A percentile compares a stretch with the other conserved stretches of the same genome.
Conservation (phyloP, 2,797 vertebrate species). For the Neomorphus geoffroyi region DNA sequence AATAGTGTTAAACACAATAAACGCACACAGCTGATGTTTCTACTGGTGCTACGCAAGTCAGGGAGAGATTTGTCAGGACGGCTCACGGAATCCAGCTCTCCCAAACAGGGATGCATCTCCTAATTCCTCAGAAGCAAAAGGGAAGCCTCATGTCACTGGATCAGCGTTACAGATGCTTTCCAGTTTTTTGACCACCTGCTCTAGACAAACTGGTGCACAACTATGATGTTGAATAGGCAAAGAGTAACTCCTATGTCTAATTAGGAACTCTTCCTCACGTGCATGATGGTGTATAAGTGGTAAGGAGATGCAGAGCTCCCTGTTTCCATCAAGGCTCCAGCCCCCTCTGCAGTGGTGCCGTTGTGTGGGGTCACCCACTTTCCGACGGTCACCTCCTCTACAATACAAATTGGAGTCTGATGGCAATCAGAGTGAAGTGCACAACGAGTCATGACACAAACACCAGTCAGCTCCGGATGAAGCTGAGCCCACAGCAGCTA, state of each 20-base stretch:
- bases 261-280: not conserved
- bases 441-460: not conserved
- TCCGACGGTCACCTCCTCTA: not conserved
- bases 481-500: not conserved
- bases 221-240: not conserved
- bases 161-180: no score
- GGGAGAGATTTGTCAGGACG: not conserved
- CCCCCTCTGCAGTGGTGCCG: not conserved
- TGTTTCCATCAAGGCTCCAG: not conserved
- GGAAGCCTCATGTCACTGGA: not conserved
- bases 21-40: not conserved
- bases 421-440: fast-evolving
- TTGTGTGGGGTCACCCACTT: not conserved
- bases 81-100: not conserved
- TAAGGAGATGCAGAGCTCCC: not conserved
- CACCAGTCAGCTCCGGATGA: not conserved
- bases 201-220: not conserved
- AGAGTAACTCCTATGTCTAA: not conserved
- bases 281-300: not conserved
- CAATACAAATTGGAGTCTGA: not conserved
- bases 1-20: not conserved
- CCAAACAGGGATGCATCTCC: not conserved
- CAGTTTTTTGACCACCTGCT: not conserved
- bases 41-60: not conserved
- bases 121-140: no score